Base-by-base conservation (phyloP, 2,888 invertebrate genomes). In the Asteroscopus sphinx region DNA sequence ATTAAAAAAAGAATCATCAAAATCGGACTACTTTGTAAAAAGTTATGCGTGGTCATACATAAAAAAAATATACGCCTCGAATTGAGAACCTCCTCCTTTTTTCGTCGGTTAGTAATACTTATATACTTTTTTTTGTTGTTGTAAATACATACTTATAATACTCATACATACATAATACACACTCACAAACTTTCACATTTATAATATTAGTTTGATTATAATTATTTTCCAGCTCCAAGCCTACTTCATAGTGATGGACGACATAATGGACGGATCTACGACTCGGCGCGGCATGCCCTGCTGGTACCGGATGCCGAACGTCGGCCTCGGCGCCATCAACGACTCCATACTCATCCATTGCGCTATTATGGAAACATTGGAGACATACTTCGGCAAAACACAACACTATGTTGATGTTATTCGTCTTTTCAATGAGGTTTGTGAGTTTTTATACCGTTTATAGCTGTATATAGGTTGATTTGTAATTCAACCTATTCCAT, bases 241-340 rank as follows among this genome's bases (percentile, higher is more conserved):
- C 8, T 97, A 96, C 86, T 97, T 98, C 73, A 87, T 99, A 30
- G 95, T 99, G 0, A 89, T 96, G 21, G 99, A 99, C 87, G 99
- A 99, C 85, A 96, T 99, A 44, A 98, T 99, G 97, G 99, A 99
- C 86, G 92, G 95, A 0, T 97, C 98, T 0, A 90, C 95, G 56
- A 97, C 96, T 0, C 95, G 99, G n/a, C 95, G 99, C 56, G 99
- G 98, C 4, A 95, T 96, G 75, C 96, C 96, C 0, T 99, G 99
- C 86, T 99, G 99, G 99, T 97, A 98, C 88, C 95, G 95, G 42
- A 86, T 96, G 35, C 96, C 97, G 0, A 95, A 95, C 46, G 96
- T 97, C 1, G 97, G 97, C 0, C 76, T 96, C 4, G 94, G 93
- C 1, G 99, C 98, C 0, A 95, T 98, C 41, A 99, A 99, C 87